Percentiles rank a stretch among this genome's conserved stretches.
phyloP scores from a whole-genome alignment of 2,888 invertebrate genomes.

The Dromius quadrimaculatus region DNA sequence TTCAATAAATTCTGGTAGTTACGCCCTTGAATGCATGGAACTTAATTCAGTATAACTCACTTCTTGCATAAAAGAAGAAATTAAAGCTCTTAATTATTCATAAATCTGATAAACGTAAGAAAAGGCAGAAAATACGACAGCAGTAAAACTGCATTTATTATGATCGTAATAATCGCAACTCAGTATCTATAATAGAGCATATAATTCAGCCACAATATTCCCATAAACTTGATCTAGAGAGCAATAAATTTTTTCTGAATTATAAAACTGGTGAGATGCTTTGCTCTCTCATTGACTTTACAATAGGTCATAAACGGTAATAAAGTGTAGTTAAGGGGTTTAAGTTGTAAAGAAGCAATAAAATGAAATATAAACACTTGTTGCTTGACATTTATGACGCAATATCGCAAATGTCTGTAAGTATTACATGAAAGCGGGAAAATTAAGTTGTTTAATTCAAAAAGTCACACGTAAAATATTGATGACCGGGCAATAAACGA shows the following conservation, averaged over 20 bases:
- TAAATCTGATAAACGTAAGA: slow-evolving; percentile 11
- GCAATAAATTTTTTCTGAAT: slow-evolving; percentile 22
- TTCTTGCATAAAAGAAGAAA: background rate
- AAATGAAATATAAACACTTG: slow-evolving; percentile 46
- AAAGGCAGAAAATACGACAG: background rate
- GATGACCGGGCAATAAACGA: slow-evolving; percentile 28
- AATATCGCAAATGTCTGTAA: slow-evolving; percentile 25
- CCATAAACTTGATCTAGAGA: slow-evolving; percentile 14
- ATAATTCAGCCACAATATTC: background rate
- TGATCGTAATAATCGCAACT: slow-evolving; percentile 5
- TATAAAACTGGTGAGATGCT: slow-evolving; percentile 17
- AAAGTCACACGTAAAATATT: slow-evolving; percentile 29
- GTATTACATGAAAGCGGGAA: slow-evolving; percentile 14
- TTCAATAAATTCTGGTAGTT: too few relatives aligned
- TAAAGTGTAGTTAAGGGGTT: slow-evolving; percentile 44
- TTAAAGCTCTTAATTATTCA: slow-evolving; percentile 11
- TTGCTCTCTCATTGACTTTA: slow-evolving; percentile 33
- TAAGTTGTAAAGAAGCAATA: slow-evolving; percentile 44
- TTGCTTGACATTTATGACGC: slow-evolving; percentile 43
- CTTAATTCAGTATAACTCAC: too few relatives aligned
- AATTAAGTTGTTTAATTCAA: slow-evolving; percentile 38
- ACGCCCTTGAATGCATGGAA: too few relatives aligned
- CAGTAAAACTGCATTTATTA: slow-evolving; percentile 11
- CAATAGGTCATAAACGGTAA: slow-evolving; percentile 41
- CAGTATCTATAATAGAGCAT: slow-evolving; percentile 1